Evolutionary conservation across 2,888 invertebrate species (phyloP), one percentile per base, ranked within the genome.

Genomic region (Euclidia mi): DNA sequence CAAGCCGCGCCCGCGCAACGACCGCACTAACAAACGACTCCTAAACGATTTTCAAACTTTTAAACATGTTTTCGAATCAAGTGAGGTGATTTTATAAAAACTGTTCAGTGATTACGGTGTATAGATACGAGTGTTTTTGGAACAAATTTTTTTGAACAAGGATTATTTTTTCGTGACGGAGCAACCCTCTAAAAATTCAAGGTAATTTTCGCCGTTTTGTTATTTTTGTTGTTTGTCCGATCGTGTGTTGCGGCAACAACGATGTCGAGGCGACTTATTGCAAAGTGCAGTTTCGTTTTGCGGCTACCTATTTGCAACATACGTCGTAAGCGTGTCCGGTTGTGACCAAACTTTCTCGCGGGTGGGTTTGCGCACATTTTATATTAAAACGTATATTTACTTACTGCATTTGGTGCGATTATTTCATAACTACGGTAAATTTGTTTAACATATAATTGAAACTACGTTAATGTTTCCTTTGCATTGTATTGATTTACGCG

Each of bases 231-330:
- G 52, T 68, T 63, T 56, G 67, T 58, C 70, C 65, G 65, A 67
- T 71, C 58, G 56, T 69, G 60, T 75, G 71, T 81, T 85, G 82
- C 78, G 69, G 72, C 81, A 82, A 79, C 80, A 82, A 79, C 77
- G 61, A 67, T 79, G 78, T 76, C 76, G 80, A 82, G 78, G 79
- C 79, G 79, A 83, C 65, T 75, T 79, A 77, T 85, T 85, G 87
- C 87, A 85, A 84, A 76, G 81, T 86, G 87, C 87, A 83, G 83
- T 87, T 85, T 87, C 82, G 79, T 85, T 79, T 79, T 77, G 83
- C 82, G 78, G 78, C 79, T 81, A 79, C 83, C 82, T 82, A 90
- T 90, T 92, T 91, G 84, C 91, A 88, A 90, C 89, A 91, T 73
- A 84, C 85, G 76, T 76, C 73, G 77, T 61, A 73, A 70, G 79